Evolutionary conservation across 1,140 invertebrate genomes (phyloP), one percentile per base, ranked within the genome.

Genomic region (Polyergus mexicanus): DNA sequence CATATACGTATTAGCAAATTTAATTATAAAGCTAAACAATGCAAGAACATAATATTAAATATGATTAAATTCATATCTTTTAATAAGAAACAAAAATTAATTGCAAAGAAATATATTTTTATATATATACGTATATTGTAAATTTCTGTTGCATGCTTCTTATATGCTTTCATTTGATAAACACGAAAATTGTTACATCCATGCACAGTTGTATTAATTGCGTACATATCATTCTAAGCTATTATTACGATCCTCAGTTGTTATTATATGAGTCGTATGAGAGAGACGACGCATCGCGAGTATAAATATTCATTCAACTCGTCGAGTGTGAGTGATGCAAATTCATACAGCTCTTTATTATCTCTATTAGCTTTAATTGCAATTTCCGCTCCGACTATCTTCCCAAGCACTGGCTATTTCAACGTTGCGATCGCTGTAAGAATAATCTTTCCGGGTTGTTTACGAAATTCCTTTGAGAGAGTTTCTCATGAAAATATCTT

Each of bases 331-430:
- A 44, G 47, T 7, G 47, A 71, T 86, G 56, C 78, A 78, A 89
- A 89, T 86, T 89, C 47, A 77, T 80, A 38, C 60, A 62, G 65
- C 62, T 76, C 77, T 87, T 90, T 62, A 91, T 91, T 90, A 87
- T 44, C 28, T 77, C 75, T 68, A 90, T 92, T 91, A 88, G 83
- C 66, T 83, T 90, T 88, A 91, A 92, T 92, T 89, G 86, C 28
- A 74, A 16, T 87, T 91, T 92, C 91, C 91, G 88, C 60, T 38
- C 1, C 51, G 41, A 38, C n/a, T 74, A 51, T 35, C 84, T 72
- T 72, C 44, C 54, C n/a, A 11, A 65, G 72, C 35, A 75, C 60
- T 85, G 71, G 78, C 8, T 41, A 66, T 32, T 19, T 22, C 56
- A 47, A 35, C 51, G 47, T 38, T 41, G 19, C 32, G 74, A 19